These are phyloP conservation scores for Drosophila serrata DNA, from an alignment of 1,140 invertebrate species.

Conservation along the genomic window DNA sequence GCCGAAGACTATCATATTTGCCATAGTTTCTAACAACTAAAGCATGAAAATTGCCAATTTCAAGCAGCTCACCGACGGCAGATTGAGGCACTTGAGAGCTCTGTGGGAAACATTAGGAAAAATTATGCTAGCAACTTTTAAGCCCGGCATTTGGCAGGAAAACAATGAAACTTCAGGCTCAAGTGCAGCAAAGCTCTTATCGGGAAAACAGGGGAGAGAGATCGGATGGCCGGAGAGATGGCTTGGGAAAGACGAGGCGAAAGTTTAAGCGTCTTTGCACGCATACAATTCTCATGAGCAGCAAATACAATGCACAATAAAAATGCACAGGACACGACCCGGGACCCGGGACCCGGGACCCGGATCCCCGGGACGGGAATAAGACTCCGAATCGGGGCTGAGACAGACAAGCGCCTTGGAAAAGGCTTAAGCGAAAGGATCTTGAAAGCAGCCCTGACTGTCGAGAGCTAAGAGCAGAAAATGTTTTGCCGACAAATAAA, in stretches of 20 bases:
- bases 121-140: conserved; percentile 62
- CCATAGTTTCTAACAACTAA: conserved; percentile 2
- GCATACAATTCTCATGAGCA: conserved; percentile 82
- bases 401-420: conserved; percentile 46
- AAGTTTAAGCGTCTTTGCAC: conserved; percentile 80
- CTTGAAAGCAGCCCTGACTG: conserved; percentile 51
- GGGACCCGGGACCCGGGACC: too few species aligned
- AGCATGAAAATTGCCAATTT: conserved; percentile 34
- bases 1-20: conserved; percentile 5
- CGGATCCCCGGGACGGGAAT: too few species aligned
- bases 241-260: conserved; percentile 49
- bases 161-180: conserved; percentile 65
- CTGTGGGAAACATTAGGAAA: conserved; percentile 44
- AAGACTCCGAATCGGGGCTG: conserved; percentile 27
- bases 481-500: conserved; percentile 24
- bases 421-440: conserved; percentile 75
- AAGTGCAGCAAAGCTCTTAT: conserved; percentile 73
- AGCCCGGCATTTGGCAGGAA: conserved; percentile 63
- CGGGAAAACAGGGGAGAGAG: conserved; percentile 31
- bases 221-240: conserved; percentile 1
- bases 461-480: conserved; percentile 48
- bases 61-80: conserved; percentile 4
- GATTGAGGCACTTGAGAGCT: conserved; percentile 16
- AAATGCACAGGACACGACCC: conserved; percentile 30
- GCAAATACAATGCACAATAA: conserved; percentile 83